Evolutionary conservation across 2,797 vertebrate genomes (phyloP).

Genomic region (Myiotriccus ornatus): DNA sequence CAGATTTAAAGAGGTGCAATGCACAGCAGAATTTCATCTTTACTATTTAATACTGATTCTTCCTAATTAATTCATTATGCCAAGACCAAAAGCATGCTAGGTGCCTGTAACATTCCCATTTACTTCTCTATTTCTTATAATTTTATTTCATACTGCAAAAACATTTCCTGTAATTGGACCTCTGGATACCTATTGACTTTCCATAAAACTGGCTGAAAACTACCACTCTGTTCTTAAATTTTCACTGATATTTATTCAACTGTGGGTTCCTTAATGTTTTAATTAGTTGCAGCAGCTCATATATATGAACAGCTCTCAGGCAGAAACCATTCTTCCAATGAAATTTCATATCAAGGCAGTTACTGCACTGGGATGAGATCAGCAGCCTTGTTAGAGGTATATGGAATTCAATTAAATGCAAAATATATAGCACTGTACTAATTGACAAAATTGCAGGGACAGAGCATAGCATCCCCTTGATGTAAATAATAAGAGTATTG

Average conservation of each 20-base stretch:
- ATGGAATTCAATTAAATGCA: neutral
- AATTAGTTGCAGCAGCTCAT: slow-evolving; percentile 28
- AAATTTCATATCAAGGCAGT: neutral
- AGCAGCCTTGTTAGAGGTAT: neutral
- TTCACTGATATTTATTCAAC: slow-evolving; percentile 33
- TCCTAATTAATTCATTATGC: slow-evolving; percentile 37
- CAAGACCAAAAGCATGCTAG: slow-evolving; percentile 9
- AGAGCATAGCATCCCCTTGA: neutral
- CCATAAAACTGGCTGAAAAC: slow-evolving; percentile 27
- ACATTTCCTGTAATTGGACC: slow-evolving; percentile 55
- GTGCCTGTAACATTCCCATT: slow-evolving; percentile 36
- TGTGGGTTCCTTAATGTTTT: slow-evolving; percentile 28
- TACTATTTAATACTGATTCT: slow-evolving; percentile 4
- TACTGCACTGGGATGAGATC: neutral
- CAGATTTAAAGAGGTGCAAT: slow-evolving; percentile 2
- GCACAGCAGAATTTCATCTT: slow-evolving; percentile 19
- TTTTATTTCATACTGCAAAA: slow-evolving; percentile 43
- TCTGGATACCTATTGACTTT: slow-evolving; percentile 33
- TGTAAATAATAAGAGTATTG: neutral
- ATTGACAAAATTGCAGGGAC: neutral
- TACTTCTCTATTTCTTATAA: slow-evolving; percentile 17
- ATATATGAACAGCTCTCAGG: neutral
- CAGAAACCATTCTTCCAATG: neutral
- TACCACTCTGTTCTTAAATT: neutral
- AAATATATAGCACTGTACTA: neutral